Evolutionary conservation across 2,113 vertebrate species (phyloP), one percentile per base, ranked within the genome.

Genomic region (Passer domesticus): DNA sequence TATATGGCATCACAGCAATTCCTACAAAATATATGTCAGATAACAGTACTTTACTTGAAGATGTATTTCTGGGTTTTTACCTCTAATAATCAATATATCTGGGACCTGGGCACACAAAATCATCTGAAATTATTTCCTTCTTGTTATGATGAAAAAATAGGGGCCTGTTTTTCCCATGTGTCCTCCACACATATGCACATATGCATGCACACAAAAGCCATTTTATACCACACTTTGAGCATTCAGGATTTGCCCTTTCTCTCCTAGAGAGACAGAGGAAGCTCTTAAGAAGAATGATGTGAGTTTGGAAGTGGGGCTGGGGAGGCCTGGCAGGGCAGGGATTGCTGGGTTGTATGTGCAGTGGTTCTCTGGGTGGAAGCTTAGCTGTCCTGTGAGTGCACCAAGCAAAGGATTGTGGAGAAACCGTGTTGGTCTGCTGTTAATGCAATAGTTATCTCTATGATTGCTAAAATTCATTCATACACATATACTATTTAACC

Each of bases 131-230:
- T 23, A 55, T 83, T 78, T 90, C 37, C 13, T 82, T 78, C 35
- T 75, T 72, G 6, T 46, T 75, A 89, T 59, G 20, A 43, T 56
- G 33, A 50, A 59, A 75, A 92, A 50, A 59, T 33, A 39, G 2
- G 23, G 14, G 18, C 43, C 37, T 3, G 0, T 53, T 10, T 67
- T 20, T 41, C 28, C 14, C 6, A 7, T 4, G 5, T 13, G 15
- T 64, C 30, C 11, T 15, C 11, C 6, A 31, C 13, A 33, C 1
- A 5, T 14, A 17, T 4, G 15, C 47, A 56, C 4, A 15, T 10
- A 25, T 4, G 22, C 22, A 37, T 22, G 43, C 2, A 23, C 12
- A 74, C 23, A 83, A 74, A 80, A 59, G 27, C 18, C 28, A 83
- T 55, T 89, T 83, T 33, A 59, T 43, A 33, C 9, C 6, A 13